Percentiles rank a stretch among this genome's conserved stretches.
Conservation (phyloP, 2,888 invertebrate species). For the Pteria penguin region DNA sequence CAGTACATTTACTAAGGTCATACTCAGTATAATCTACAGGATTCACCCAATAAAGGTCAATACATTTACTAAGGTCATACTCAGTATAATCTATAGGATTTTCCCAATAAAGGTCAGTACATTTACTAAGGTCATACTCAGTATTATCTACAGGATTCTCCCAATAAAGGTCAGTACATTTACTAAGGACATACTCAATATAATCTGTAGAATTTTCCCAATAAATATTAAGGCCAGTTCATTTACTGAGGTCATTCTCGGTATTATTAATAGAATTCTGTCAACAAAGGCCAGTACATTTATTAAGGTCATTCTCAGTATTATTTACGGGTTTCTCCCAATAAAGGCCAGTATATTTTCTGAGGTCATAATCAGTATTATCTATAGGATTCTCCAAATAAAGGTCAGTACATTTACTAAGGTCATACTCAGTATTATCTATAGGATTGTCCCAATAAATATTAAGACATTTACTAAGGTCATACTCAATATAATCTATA, state of each 20-base stretch:
- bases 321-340: constrained; percentile 73
- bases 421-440: no score
- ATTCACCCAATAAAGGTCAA: neutral
- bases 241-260: neutral
- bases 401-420: constrained; percentile 54
- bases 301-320: constrained; percentile 47
- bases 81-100: neutral
- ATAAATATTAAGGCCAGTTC: neutral
- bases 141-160: neutral
- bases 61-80: no score
- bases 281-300: constrained; percentile 63
- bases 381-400: constrained; percentile 74
- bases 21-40: neutral
- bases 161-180: neutral
- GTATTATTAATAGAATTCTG: constrained; percentile 67
- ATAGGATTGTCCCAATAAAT: no score
- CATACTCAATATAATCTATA: neutral
- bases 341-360: constrained; percentile 60
- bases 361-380: constrained; percentile 51
- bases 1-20: no score
- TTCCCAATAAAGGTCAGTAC: neutral
- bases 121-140: neutral
- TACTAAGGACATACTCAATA: neutral
- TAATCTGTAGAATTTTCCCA: neutral
- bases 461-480: no score